Evolutionary conservation across 1,140 invertebrate genomes (phyloP), one percentile per base, ranked within the genome.

Genomic region (Atta colombica): DNA sequence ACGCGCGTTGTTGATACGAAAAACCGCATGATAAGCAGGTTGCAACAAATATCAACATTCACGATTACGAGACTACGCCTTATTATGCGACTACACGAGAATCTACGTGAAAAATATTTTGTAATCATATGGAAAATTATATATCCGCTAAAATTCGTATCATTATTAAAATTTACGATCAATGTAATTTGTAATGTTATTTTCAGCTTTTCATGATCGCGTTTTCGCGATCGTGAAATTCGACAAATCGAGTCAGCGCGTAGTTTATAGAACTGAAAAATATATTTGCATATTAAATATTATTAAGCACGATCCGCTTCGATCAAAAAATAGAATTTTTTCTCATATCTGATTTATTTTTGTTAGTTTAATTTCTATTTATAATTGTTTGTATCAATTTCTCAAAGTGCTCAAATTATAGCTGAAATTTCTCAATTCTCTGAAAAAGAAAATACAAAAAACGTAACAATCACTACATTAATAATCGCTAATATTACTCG

Each of bases 1-100:
- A 45, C 21, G 14, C 49, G 51, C 49, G 31, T 31, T 31, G 18
- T 82, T 72, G 14, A 21, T 49, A 18, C 12, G 68, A 61, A 49
- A 82, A 82, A 21, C 53, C 12, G 55, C 53, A 3, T 25, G 66
- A 55, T 51, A 81, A 81, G 35, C 66, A 28, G n/a, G 28, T 58
- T 45, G 25, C 35, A 35, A 66, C n/a, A 82, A 60, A 72, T 82
- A 74, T 82, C 53, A 31, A 49, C 18, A 16, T 49, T 82, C n/a
- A 25, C 12, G 35, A 82, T 81, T 80, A 69, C 14, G 14, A 66
- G 16, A 8, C 31, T 1, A 3, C 8, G 10, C 25, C 6, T 81
- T 35, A 81, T 81, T 72, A 82, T 60, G 78, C 39, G 8, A 60
- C 7, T 3, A 0, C 53, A 82, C 25, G 68, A 7, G 14, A 31